phyloP scores from a whole-genome alignment of 2,113 vertebrate genomes.

The Callithrix jacchus region DNA sequence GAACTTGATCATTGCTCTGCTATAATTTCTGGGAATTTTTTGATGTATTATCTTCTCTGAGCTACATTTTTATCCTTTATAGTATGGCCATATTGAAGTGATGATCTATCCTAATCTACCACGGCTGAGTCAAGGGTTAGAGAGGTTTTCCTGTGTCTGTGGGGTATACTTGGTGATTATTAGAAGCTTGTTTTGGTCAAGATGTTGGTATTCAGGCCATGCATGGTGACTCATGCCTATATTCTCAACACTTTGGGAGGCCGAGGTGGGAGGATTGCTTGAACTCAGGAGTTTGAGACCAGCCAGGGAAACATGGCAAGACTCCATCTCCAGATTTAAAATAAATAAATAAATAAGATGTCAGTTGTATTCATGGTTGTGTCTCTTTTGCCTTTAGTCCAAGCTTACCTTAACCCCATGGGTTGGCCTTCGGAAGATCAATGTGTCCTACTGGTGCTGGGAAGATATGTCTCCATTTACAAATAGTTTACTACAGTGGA shows the following conservation, averaged over 20 bases:
- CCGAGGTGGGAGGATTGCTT: too few relatives aligned
- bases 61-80: constrained; percentile 25
- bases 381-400: constrained; percentile 82
- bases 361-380: constrained; percentile 39
- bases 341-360: background rate
- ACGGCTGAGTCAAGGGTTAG: background rate
- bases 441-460: constrained; percentile 99
- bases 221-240: too few relatives aligned
- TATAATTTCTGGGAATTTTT: constrained; percentile 14
- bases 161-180: background rate
- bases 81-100: background rate
- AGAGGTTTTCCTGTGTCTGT: constrained; percentile 6
- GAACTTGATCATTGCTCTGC: constrained; percentile 25
- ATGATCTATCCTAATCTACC: background rate
- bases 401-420: constrained; percentile 93
- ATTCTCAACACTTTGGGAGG: too few relatives aligned
- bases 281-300: too few relatives aligned
- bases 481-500: constrained; percentile 94
- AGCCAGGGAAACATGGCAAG: too few relatives aligned
- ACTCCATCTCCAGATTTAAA: background rate
- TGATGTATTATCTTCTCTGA: constrained; percentile 26
- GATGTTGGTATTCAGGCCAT: background rate
- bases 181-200: constrained; percentile 3
- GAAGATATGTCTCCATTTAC: constrained; percentile 99
- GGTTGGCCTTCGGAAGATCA: constrained; percentile 98